phyloP scores from a whole-genome alignment of 2,797 vertebrate species.

The Siniperca scherzeri region DNA sequence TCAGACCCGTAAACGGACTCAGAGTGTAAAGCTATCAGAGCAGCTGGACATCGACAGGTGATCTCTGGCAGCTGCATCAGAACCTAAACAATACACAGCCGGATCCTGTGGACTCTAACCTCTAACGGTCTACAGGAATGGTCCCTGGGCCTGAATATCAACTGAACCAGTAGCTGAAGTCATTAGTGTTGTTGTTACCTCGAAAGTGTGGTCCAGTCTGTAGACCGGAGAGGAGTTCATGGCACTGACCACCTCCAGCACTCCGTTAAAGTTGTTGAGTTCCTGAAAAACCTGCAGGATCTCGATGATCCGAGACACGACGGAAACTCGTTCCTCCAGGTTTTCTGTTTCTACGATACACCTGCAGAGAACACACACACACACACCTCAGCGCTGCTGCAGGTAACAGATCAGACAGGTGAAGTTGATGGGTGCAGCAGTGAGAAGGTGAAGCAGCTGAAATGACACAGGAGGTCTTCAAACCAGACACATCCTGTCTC shows the following conservation, averaged over 20 bases:
- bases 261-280: constrained; percentile 97
- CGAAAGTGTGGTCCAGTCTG: constrained; percentile 96
- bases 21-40: no score
- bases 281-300: constrained; percentile 99
- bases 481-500: no score
- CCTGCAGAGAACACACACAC: constrained; percentile 74
- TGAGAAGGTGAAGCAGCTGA: not conserved
- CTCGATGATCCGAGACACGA: constrained; percentile 96
- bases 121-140: not conserved
- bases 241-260: constrained; percentile 97
- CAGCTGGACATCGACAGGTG: no score
- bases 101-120: not conserved
- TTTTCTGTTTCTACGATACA: constrained; percentile 98
- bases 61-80: no score
- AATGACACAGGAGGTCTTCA: not conserved
- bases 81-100: no score
- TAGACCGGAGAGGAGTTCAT: constrained; percentile 99
- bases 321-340: constrained; percentile 93
- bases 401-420: not conserved
- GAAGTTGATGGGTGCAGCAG: not conserved
- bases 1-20: no score
- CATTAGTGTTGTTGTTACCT: constrained; percentile 80
- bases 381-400: not conserved
- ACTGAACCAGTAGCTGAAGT: not conserved
- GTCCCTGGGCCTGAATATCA: no score